Percentiles rank a stretch among this genome's conserved stretches.
Conservation (phyloP, 2,797 vertebrate species). For the Sciurus vulgaris region DNA sequence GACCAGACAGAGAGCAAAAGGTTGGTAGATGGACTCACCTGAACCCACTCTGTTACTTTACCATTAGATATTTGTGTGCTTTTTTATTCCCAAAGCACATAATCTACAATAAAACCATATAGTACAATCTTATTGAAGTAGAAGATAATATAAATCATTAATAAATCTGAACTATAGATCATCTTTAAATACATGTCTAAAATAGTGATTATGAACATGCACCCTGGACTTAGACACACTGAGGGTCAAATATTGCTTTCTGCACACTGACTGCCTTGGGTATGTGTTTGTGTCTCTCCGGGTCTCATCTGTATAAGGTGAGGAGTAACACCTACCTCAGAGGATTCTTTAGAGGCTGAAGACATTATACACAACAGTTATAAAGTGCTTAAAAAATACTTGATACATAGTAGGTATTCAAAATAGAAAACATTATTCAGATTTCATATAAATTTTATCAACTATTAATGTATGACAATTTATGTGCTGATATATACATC, state of each 20-base stretch:
- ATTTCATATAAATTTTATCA: neutral
- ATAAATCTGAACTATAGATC: conserved; percentile 11
- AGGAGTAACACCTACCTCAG: neutral
- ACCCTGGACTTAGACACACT: neutral
- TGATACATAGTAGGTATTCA: neutral
- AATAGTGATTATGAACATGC: neutral
- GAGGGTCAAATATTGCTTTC: neutral
- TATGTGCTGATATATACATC: neutral
- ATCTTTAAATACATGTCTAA: neutral
- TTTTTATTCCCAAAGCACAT: neutral
- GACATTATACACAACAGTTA: neutral
- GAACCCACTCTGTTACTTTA: neutral
- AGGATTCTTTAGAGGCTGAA: neutral
- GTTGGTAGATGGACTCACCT: neutral
- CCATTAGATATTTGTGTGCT: neutral
- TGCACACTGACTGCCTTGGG: neutral
- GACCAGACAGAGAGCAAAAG: neutral
- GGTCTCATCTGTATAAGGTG: neutral
- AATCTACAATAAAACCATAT: neutral
- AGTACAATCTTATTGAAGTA: neutral
- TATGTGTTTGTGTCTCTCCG: neutral
- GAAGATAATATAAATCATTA: neutral
- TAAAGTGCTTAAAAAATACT: conserved; percentile 12
- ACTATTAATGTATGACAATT: neutral
- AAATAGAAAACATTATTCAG: conserved; percentile 35